Conservation (phyloP, 1,140 invertebrate genomes). For the Caenorhabditis elegans region WBcel235 BX284604.4:8067501-8068000, state of each 20-base stretch:
- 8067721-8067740: background rate
- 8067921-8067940: constrained; percentile 31
- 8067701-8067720: background rate
- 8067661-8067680: constrained; percentile 13
- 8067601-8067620: constrained; percentile 22
- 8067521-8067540: too few species aligned
- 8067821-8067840: constrained; percentile 21
- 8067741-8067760: background rate
- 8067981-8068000: background rate
- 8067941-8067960: constrained; percentile 26
- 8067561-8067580: constrained; percentile 32
- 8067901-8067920: constrained; percentile 26
- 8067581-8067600: constrained; percentile 23
- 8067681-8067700: background rate
- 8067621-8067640: constrained; percentile 33
- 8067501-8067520: too few species aligned
- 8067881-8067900: constrained; percentile 2
- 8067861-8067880: background rate
- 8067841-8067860: constrained; percentile 4
- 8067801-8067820: background rate
- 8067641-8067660: constrained; percentile 13
- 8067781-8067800: background rate
- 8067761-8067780: background rate
- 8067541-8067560: constrained; percentile 37
- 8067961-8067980: background rate